Evolutionary conservation across 2,797 vertebrate species (phyloP).

Genomic region (Falco concolor): DNA sequence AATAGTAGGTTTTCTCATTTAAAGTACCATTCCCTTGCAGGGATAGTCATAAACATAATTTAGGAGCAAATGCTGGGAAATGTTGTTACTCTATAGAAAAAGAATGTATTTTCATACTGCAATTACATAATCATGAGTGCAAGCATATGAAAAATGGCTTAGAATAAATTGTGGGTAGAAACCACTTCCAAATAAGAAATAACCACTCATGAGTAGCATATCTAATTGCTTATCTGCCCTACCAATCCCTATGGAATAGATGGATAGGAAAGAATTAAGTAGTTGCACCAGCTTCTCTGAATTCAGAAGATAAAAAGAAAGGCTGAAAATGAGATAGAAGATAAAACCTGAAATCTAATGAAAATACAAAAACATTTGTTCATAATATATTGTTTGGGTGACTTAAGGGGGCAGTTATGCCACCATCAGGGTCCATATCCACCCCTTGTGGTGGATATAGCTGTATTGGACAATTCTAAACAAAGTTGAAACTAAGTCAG

Average conservation of each 20-base stretch:
- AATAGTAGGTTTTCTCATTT: neutral
- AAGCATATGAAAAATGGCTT: constrained; percentile 16
- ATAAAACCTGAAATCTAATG: neutral
- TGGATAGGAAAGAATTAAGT: neutral
- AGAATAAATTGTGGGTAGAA: constrained; percentile 4
- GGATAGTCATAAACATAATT: neutral
- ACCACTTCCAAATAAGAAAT: constrained; percentile 31
- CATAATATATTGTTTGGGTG: neutral
- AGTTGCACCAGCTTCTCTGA: neutral
- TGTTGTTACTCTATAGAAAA: neutral
- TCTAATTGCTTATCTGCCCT: constrained; percentile 4
- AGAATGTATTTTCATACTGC: neutral
- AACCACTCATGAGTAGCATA: neutral
- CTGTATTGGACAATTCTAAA: neutral
- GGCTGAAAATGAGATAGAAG: neutral
- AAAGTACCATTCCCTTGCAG: neutral
- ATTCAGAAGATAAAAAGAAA: neutral
- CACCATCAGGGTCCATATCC: neutral
- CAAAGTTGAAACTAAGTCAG: neutral
- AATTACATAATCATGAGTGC: neutral
- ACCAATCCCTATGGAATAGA: neutral
- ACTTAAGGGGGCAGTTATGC: no score
- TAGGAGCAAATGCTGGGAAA: neutral
- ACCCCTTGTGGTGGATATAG: neutral
- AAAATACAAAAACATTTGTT: neutral